A percentile compares a stretch with the other conserved stretches of the same genome.
These are phyloP conservation scores for Blastobasis lacticolella DNA, from an alignment of 2,888 invertebrate genomes.

Conservation along the genomic window DNA sequence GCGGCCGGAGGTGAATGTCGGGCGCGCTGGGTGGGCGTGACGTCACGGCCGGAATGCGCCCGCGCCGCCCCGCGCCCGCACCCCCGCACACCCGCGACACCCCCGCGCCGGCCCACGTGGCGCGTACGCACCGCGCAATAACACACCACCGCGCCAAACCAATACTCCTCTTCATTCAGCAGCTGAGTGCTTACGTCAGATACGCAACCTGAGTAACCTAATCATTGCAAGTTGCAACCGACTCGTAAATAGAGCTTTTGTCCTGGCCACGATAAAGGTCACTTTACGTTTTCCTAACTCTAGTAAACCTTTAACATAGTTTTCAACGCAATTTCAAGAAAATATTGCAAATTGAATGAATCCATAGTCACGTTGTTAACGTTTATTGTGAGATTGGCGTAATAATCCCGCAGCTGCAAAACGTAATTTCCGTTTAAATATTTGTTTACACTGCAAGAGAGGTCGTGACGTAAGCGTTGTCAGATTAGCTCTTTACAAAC, in stretches of 20 bases:
- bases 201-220: constrained; percentile 17
- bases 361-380: no score
- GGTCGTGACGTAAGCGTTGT: constrained; percentile 33
- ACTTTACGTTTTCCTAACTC: no score
- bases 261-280: constrained; percentile 4
- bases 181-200: constrained; percentile 31
- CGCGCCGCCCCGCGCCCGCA: constrained; percentile 37
- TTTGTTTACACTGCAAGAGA: constrained; percentile 12
- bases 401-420: no score
- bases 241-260: constrained; percentile 5
- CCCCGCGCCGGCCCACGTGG: constrained; percentile 46
- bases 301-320: no score
- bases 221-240: constrained; percentile 10
- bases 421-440: constrained; percentile 1
- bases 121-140: constrained; percentile 41
- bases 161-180: constrained; percentile 46
- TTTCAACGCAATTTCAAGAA: no score
- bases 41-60: constrained; percentile 71
- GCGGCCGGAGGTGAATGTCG: constrained; percentile 61
- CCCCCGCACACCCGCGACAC: constrained; percentile 9
- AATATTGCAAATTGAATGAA: no score
- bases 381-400: no score
- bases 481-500: constrained; percentile 29
- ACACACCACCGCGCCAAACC: constrained; percentile 33
- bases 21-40: constrained; percentile 70